Conservation (phyloP, 2,888 invertebrate species). For the Deilephila porcellus region DNA sequence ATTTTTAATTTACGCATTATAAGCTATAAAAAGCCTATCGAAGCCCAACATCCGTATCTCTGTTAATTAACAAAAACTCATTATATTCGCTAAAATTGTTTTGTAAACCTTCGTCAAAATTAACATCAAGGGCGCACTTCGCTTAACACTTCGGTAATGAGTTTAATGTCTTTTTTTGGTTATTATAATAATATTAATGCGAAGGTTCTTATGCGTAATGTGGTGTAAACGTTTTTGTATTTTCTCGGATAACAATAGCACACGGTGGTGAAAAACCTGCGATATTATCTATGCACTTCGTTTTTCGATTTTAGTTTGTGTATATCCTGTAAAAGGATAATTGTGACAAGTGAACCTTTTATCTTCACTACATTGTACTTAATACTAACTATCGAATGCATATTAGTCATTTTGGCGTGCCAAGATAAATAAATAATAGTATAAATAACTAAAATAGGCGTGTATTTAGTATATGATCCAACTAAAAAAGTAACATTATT, state of each 20-base stretch:
- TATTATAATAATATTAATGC: background rate
- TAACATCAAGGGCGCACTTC: slow-evolving; percentile 16
- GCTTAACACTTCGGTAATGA: background rate
- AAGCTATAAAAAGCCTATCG: background rate
- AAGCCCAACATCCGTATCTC: background rate
- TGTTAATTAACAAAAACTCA: slow-evolving; percentile 18
- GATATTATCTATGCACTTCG: too few relatives aligned
- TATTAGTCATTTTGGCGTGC: too few relatives aligned
- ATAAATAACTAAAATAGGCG: too few relatives aligned
- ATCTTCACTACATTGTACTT: too few relatives aligned
- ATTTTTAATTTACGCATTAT: background rate
- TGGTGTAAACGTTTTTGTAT: background rate
- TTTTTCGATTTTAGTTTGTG: too few relatives aligned
- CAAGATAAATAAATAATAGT: too few relatives aligned
- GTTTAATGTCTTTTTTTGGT: background rate
- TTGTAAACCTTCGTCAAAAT: slow-evolving; percentile 11
- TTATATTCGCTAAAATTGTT: slow-evolving; percentile 16
- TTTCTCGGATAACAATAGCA: background rate
- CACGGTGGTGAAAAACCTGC: too few relatives aligned
- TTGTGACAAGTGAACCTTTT: too few relatives aligned
- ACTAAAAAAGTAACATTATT: too few relatives aligned
- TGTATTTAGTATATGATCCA: too few relatives aligned
- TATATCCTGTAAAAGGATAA: too few relatives aligned
- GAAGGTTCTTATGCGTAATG: background rate
- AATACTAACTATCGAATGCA: too few relatives aligned